Percentiles rank a stretch among this genome's conserved stretches.
These are phyloP conservation scores for Bombus ignitus DNA, from an alignment of 1,140 invertebrate genomes.

Conservation along the genomic window DNA sequence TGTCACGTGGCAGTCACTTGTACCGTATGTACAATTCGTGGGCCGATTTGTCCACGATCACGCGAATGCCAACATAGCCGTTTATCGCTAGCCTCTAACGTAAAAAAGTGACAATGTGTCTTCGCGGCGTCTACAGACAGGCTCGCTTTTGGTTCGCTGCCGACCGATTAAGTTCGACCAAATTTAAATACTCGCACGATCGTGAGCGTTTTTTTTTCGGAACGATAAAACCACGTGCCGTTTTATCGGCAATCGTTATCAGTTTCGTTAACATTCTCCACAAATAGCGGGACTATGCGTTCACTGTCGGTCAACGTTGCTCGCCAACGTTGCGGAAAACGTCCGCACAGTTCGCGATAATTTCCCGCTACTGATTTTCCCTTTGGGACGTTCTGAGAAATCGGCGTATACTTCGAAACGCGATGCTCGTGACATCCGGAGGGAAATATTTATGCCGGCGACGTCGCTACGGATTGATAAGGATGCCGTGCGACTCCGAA, in stretches of 20 bases:
- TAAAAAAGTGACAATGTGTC: neutral
- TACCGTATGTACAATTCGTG: no score
- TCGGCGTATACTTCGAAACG: slow-evolving; percentile 11
- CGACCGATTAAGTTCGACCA: neutral
- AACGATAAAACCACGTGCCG: neutral
- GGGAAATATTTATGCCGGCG: slow-evolving; percentile 54
- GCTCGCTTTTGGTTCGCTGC: neutral
- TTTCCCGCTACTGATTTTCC: neutral
- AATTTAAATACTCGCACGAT: slow-evolving; percentile 7
- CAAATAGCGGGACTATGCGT: neutral
- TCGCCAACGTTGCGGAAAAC: neutral
- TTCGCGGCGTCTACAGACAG: neutral
- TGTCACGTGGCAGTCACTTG: slow-evolving; percentile 1
- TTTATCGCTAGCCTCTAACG: neutral
- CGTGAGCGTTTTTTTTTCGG: neutral
- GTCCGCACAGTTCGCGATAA: neutral
- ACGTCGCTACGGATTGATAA: slow-evolving; percentile 47
- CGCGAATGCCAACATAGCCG: neutral
- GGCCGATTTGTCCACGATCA: neutral
- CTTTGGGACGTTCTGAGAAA: neutral
- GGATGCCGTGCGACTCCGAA: neutral
- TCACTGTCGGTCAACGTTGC: neutral
- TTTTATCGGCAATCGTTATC: slow-evolving; percentile 25
- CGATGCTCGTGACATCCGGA: neutral
- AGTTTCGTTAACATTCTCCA: neutral